Base-by-base conservation (phyloP, 1,140 invertebrate genomes). In the Papilio polytes region DNA sequence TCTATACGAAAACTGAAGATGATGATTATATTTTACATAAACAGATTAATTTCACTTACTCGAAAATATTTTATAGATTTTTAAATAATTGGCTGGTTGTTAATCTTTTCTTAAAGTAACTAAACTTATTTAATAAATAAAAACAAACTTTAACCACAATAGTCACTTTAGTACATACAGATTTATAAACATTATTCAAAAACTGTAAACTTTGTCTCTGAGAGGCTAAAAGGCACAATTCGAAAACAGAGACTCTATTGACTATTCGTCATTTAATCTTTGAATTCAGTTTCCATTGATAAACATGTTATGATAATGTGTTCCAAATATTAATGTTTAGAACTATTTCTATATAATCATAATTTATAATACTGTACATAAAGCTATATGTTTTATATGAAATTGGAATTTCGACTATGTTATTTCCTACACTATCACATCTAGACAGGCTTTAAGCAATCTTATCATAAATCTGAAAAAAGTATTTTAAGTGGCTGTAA, bases 391-490 rank as follows among this genome's bases (percentile, higher is more conserved):
- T 41, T 8, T 8, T 7, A 41, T 41, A 41, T 41, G 36, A 41
- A 41, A 8, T 41, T 41, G 7, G 53, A 56, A 56, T 56, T 20
- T 56, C 6, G 22, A 10, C 2, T n/a, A n/a, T 22, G 20, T 26
- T 63, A 63, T 63, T 70, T 70, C 36, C 15, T 36, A 15, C 59
- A 26, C 26, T 70, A 70, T 15, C 26, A 70, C 9, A 70, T 70
- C 63, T 31, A 63, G 59, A 63, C 59, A 70, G 63, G 31, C 63
- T 59, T 41, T 63, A 20, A 26, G 13, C 63, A 70, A 70, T 70
- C 22, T 70, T 70, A 70, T 70, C 63, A 70, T 31, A 63, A 63
- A 63, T 63, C 59, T 13, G 53, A 56, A 63, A 22, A 56, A 59
- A 59, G 20, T 26, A 26, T 26, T 63, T 63, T 26, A 63, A 63